Percentiles rank a stretch among this genome's conserved stretches.
These are phyloP conservation scores for Drosophila tristis DNA, from an alignment of 1,140 invertebrate species.

Conservation along the genomic window DNA sequence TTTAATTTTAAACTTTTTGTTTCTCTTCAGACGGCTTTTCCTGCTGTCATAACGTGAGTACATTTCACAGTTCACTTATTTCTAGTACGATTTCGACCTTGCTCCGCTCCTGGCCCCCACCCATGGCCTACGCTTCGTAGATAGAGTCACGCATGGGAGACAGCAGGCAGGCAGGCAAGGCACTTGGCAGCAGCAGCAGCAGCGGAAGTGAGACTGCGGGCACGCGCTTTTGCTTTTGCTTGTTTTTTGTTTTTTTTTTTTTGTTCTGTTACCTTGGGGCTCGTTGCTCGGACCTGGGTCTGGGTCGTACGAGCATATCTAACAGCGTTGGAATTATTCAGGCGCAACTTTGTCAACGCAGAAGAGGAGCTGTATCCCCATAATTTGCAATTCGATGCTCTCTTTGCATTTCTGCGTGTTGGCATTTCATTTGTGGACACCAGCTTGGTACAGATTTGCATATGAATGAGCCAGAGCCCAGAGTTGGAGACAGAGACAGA, in stretches of 20 bases:
- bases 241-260: conserved; percentile 26
- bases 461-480: conserved; percentile 64
- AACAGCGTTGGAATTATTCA: conserved; percentile 55
- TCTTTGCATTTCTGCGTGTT: conserved; percentile 82
- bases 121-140: conserved; percentile 21
- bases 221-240: conserved; percentile 59
- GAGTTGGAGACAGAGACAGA: conserved; percentile 10
- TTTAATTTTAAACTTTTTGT: conserved; percentile 19
- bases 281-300: conserved; percentile 15
- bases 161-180: not conserved
- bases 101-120: conserved; percentile 53
- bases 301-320: conserved; percentile 37
- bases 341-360: conserved; percentile 57
- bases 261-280: conserved; percentile 14
- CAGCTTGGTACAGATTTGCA: conserved; percentile 66
- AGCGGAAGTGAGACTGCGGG: conserved; percentile 70
- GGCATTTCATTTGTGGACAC: conserved; percentile 79
- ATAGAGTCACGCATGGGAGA: conserved; percentile 66
- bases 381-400: conserved; percentile 81
- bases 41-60: no score
- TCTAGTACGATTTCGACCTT: conserved; percentile 12
- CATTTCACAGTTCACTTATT: not conserved
- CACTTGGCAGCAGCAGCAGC: conserved; percentile 53
- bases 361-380: conserved; percentile 29
- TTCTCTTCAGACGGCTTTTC: not conserved